A percentile compares a stretch with the other conserved stretches of the same genome.
Conservation (phyloP, 2,113 vertebrate genomes). For the Melospiza melodia region DNA sequence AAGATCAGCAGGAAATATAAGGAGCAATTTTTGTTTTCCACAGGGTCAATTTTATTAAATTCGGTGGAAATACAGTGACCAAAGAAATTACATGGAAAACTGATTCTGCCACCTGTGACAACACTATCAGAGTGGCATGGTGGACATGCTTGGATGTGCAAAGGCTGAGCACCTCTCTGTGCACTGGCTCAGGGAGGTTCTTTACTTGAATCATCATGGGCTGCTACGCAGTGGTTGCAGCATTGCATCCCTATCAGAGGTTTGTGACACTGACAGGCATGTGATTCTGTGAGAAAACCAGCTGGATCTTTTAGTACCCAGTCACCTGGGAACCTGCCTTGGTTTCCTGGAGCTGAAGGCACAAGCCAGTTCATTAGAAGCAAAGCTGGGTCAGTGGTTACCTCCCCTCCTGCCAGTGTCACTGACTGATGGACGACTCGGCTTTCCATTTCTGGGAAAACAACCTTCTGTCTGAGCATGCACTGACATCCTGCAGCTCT, state of each 20-base stretch:
- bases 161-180: background rate
- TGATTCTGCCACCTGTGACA: rapidly evolving
- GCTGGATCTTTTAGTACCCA: background rate
- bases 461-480: background rate
- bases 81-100: background rate
- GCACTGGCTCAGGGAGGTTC: background rate
- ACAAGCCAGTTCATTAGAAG: background rate
- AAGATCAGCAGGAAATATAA: background rate
- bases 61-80: background rate
- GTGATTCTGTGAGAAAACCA: background rate
- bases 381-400: background rate
- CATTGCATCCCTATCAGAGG: rapidly evolving
- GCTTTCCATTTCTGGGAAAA: background rate
- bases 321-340: background rate
- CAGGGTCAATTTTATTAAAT: conserved; percentile 44
- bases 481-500: background rate
- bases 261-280: background rate
- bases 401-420: background rate
- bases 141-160: background rate
- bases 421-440: rapidly evolving
- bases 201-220: background rate
- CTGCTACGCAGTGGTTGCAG: rapidly evolving
- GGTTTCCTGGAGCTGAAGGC: background rate
- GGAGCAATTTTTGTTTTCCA: background rate
- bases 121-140: background rate